Evolutionary conservation across 2,888 invertebrate species (phyloP), one percentile per base, ranked within the genome.

Genomic region (Thalpophila matura): DNA sequence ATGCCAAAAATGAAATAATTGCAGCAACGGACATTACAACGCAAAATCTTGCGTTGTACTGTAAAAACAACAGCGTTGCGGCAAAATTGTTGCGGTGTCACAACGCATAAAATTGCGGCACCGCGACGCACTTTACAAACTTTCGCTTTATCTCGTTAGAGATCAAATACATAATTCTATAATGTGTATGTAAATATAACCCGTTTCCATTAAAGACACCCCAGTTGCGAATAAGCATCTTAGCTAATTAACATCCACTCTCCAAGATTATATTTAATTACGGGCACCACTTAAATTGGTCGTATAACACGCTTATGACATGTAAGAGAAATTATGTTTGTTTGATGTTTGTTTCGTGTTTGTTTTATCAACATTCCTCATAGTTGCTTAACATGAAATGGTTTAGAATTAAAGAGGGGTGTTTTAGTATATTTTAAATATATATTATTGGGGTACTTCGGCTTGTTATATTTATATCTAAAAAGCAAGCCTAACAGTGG

Each of bases 221-320:
- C 57, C 60, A 54, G 40, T 42, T 43, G 22, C 24, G 16, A 55
- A 53, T 59, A 60, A 65, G 74, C 59, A 68, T 74, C 70, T 64
- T 74, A 54, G 55, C 66, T 85, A 85, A 86, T 88, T 87, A 83
- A 82, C 83, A 82, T 82, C 65, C 68, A 70, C 61, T 65, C n/a
- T 66, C 78, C 45, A 64, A 79, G 82, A 83, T 88, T 86, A 83
- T 81, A 80, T 79, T 79, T 77, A 83, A 86, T 84, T 79, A 78
- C 57, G 33, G 47, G 57, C 61, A 55, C 79, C 62, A 77, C 76
- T 79, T 80, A 83, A 86, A 83, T 83, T 83, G 81, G 74, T 59
- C 68, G 79, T 72, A 76, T 80, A 72, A 70, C 63, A 75, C 54
- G 66, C 79, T 80, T 74, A 76, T 61, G 64, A 59, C 66, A 53